A percentile compares a stretch with the other conserved stretches of the same genome.
phyloP scores from a whole-genome alignment of 2,797 vertebrate species.

The Acipenser transmontanus region DNA sequence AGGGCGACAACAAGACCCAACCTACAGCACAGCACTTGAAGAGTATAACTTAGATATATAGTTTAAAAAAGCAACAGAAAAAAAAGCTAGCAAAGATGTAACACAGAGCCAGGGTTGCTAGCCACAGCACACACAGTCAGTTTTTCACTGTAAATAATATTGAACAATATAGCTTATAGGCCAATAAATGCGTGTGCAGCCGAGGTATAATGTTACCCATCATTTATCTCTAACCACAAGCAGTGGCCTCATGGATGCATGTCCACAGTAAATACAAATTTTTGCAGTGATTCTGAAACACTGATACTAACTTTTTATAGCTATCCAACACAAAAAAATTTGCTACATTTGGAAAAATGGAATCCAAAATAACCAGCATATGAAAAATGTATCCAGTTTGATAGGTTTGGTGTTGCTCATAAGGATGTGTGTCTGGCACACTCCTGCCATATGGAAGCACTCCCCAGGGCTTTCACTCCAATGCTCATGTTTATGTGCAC shows the following conservation, averaged over 20 bases:
- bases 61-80: background rate
- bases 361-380: too few species aligned
- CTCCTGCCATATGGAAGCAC: slow-evolving; percentile 13
- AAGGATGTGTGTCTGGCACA: background rate
- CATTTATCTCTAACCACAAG: background rate
- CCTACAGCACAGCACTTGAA: too few species aligned
- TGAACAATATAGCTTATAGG: background rate
- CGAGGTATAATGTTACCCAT: background rate
- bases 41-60: too few species aligned
- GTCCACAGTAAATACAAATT: background rate
- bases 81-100: background rate
- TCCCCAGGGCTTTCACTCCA: slow-evolving; percentile 11
- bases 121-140: too few species aligned
- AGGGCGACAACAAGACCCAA: too few species aligned
- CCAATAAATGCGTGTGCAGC: background rate
- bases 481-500: slow-evolving; percentile 11
- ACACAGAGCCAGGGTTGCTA: background rate
- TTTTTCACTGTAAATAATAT: background rate
- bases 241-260: too few species aligned
- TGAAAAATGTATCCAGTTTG: background rate
- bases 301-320: too few species aligned
- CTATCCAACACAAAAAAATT: too few species aligned
- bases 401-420: background rate
- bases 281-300: too few species aligned
- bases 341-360: too few species aligned